Evolutionary conservation across 2,888 invertebrate species (phyloP).

Genomic region (Nomada fucata): DNA sequence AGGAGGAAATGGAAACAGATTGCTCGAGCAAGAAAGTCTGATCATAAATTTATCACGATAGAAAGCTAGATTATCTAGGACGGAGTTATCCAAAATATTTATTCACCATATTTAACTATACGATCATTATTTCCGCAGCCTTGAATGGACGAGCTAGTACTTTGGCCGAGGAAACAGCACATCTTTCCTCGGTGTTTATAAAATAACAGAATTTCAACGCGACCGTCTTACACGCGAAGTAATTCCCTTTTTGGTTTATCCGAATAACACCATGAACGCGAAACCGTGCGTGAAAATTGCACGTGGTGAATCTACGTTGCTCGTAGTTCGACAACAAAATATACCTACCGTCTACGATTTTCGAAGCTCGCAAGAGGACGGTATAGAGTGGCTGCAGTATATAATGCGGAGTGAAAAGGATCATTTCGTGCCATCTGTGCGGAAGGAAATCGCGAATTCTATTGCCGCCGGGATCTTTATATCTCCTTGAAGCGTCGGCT

Average conservation of each 20-base stretch:
- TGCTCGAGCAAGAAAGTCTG: slow-evolving; percentile 50
- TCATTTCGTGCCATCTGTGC: slow-evolving; percentile 71
- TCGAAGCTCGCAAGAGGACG: slow-evolving; percentile 2
- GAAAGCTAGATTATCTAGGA: slow-evolving; percentile 45
- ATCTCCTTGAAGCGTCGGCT: slow-evolving; percentile 69
- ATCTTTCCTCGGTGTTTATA: neutral
- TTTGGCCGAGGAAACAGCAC: no score
- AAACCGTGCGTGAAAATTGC: neutral
- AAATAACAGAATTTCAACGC: neutral
- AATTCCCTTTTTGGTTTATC: neutral
- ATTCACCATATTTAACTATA: neutral
- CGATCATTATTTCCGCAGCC: neutral
- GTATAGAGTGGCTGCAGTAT: slow-evolving; percentile 59
- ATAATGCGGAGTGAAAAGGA: slow-evolving; percentile 66
- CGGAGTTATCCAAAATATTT: slow-evolving; percentile 37
- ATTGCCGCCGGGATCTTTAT: slow-evolving; percentile 67
- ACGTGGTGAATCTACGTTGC: neutral
- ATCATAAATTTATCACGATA: slow-evolving; percentile 53
- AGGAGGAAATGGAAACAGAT: slow-evolving; percentile 65
- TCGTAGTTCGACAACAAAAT: slow-evolving; percentile 64
- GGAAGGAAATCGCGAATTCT: slow-evolving; percentile 69
- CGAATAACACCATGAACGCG: neutral
- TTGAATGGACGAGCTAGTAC: no score
- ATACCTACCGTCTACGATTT: slow-evolving; percentile 50
- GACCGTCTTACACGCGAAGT: no score